Base-by-base conservation (phyloP, 2,797 vertebrate species). In the Clarias fuscus region DNA sequence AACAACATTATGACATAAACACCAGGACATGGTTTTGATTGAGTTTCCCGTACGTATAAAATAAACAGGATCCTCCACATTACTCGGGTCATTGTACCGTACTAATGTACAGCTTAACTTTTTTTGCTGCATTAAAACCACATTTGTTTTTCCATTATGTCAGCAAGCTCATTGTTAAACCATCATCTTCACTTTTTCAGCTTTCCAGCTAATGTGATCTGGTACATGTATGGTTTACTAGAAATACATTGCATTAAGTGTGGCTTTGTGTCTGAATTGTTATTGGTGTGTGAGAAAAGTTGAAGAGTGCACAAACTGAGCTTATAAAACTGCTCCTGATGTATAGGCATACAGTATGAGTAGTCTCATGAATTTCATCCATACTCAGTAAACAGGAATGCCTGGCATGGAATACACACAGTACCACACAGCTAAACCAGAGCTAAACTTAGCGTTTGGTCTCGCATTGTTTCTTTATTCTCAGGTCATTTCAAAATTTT, bases 141-240 rank as follows among this genome's bases (percentile, higher is more conserved):
- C 56, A 53, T 78, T 83, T 62, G 56, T 59, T 78, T 68, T 83
- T 83, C 85, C 86, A 83, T 87, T 72, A 84, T 72, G 75, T 80
- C 76, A 70, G 48, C 56, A 53, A 77, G 73, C 61, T 77, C 37
- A 24, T 62, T 40, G 72, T 58, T 27, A 8, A 37, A 48, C 48
- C n/a, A 58, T 70, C 85, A 27, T n/a, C 43, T 30, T 84, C 62
- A 77, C n/a, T n/a, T n/a, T 77, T 84, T 61, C 56, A 3, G 43
- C 20, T 61, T 62, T 56, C 37, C 65, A 62, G 75, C 33, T 87
- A 84, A 87, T 84, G 80, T 27, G 17, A 76, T 83, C 70, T 27
- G 53, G 14, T 70, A 8, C 75, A 27, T 62, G 82, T 22, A 73
- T 53, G 53, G 33, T 75, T 87, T 59, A 58, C 58, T 75, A 43